phyloP scores from a whole-genome alignment of 2,888 invertebrate species.

The Mesorhabditis spiculigera region DNA sequence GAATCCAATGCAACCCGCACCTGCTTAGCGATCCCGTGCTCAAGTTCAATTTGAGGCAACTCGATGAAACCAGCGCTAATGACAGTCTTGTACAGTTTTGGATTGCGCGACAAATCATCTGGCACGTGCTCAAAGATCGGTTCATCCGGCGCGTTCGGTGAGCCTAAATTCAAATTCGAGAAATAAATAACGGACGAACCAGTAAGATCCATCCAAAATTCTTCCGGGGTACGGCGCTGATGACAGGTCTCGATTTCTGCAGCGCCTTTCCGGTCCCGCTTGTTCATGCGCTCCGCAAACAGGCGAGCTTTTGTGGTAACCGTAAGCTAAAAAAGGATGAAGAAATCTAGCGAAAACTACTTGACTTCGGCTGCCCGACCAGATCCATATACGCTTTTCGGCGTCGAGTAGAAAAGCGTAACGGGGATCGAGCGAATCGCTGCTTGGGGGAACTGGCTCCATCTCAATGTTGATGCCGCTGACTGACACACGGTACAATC shows the following conservation, averaged over 20 bases:
- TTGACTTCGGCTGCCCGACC: conserved; percentile 70
- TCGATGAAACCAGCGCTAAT: conserved; percentile 80
- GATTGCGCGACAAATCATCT: conserved; percentile 28
- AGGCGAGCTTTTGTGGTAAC: conserved; percentile 66
- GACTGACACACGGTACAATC: conserved; percentile 53
- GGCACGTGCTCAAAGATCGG: conserved; percentile 68
- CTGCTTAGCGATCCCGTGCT: conserved; percentile 40
- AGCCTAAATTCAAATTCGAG: conserved; percentile 16
- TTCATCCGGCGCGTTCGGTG: conserved; percentile 32
- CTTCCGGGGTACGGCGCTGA: conserved; percentile 77
- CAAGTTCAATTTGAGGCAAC: conserved; percentile 75
- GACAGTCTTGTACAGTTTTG: conserved; percentile 48
- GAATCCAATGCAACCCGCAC: conserved; percentile 11
- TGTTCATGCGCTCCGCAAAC: conserved; percentile 95
- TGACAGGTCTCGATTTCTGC: conserved; percentile 81
- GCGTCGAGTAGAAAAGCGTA: conserved; percentile 87
- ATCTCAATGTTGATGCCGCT: conserved; percentile 63
- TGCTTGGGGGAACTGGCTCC: conserved; percentile 58
- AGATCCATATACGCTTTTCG: conserved; percentile 78
- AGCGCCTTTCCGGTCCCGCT: conserved; percentile 91
- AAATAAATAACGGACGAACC: conserved; percentile 20
- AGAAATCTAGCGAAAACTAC: neutral
- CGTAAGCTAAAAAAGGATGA: conserved; percentile 40
- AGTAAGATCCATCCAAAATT: conserved; percentile 76
- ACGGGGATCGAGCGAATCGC: conserved; percentile 78